phyloP scores from a whole-genome alignment of 2,888 invertebrate genomes.

The Aspidiotus destructor region DNA sequence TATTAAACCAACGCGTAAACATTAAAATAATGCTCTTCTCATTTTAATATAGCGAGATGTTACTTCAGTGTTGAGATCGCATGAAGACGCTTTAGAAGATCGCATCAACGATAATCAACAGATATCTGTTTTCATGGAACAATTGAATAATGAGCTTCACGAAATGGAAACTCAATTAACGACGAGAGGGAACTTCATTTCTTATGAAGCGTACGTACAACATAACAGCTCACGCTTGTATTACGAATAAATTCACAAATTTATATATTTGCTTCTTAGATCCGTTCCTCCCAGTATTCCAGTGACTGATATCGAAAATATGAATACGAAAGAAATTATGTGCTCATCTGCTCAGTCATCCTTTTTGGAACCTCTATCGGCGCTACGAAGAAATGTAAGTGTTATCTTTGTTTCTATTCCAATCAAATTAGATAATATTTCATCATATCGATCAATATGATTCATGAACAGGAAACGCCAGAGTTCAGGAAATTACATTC shows the following conservation, averaged over 20 bases:
- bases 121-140: background rate
- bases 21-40: background rate
- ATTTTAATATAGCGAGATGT: background rate
- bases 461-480: background rate
- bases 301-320: background rate
- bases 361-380: background rate
- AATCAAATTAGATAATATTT: background rate
- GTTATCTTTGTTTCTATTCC: background rate
- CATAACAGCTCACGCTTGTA: background rate
- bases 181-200: background rate
- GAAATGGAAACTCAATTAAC: background rate
- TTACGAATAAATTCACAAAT: background rate
- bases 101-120: constrained; percentile 1
- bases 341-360: background rate
- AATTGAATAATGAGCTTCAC: background rate
- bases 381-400: background rate
- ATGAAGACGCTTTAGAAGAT: background rate
- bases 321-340: background rate
- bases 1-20: background rate
- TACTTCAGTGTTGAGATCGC: background rate
- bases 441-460: background rate
- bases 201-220: background rate
- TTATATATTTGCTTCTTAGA: too few relatives aligned
- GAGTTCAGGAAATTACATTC: background rate
- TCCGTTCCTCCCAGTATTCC: too few relatives aligned